Evolutionary conservation across 2,888 invertebrate species (phyloP), one percentile per base, ranked within the genome.

Genomic region (Axea sp.): DNA sequence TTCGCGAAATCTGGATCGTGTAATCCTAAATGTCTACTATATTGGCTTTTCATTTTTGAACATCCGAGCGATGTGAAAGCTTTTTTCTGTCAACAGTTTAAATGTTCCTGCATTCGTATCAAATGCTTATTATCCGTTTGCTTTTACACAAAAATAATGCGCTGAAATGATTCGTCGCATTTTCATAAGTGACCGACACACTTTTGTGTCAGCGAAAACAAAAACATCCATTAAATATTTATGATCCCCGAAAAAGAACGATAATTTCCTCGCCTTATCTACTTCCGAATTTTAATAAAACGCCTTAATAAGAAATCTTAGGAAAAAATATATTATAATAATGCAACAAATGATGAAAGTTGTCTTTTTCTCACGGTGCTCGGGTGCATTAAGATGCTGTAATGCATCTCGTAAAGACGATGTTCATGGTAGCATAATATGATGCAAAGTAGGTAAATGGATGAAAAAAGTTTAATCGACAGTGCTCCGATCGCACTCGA

Each of bases 361-460:
- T 62, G 57, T 64, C 74, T 59, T 57, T 69, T 73, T 68, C 73
- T 64, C 73, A 73, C 73, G 73, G 68, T 73, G 64, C 73, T 73
- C 41, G 47, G 26, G 51, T 43, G 55, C 64, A 68, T 69, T 64
- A 74, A 74, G 64, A 64, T 31, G 64, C 68, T 64, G 68, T 68
- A 68, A 68, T 74, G 68, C 68, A 62, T 74, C 59, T 64, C 74
- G 68, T 68, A 62, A 68, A 68, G 68, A 31, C 60, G 73, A 73
- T 67, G 68, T 72, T 72, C 72, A 72, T 53, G 53, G 65, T 57
- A 64, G 73, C 64, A 74, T 74, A 74, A 74, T 74, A 64, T 59
- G 59, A 69, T 69, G 74, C 62, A 74, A 74, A 74, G 74, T 74
- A 74, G 69, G 64, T 43, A 69, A 74, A 73, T 68, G 57, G 62